phyloP scores from a whole-genome alignment of 2,797 vertebrate genomes.

The Lacerta bilineata region DNA sequence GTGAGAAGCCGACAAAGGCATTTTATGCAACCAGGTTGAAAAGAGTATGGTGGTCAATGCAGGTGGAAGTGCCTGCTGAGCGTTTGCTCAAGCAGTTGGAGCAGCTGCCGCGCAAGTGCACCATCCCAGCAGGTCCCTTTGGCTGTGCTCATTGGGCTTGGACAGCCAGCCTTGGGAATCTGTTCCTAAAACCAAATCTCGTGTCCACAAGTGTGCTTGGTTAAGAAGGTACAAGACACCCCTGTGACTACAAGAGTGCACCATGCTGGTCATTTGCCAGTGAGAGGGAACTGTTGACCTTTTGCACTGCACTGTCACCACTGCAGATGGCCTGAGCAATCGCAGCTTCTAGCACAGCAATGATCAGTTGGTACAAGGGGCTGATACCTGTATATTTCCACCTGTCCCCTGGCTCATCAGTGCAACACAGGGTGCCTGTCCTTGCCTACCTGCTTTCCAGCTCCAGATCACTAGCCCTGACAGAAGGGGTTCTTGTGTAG shows the following conservation, averaged over 20 bases:
- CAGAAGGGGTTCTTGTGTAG: background rate
- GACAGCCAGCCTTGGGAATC: background rate
- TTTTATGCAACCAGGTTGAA: accelerated
- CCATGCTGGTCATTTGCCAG: background rate
- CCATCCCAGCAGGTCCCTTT: background rate
- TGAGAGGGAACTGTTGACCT: background rate
- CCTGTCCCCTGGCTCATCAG: background rate
- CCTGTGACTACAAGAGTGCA: background rate
- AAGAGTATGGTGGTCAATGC: accelerated
- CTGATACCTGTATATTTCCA: no score
- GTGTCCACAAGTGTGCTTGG: background rate
- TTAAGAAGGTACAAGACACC: background rate
- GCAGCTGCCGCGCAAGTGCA: background rate
- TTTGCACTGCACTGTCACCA: background rate
- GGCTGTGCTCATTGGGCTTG: background rate
- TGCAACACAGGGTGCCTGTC: background rate
- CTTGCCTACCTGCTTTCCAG: no score
- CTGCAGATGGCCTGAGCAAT: background rate
- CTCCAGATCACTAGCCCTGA: background rate
- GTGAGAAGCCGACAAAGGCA: slow-evolving; percentile 72
- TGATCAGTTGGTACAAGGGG: background rate
- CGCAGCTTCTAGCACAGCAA: background rate
- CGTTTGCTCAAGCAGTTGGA: no score
- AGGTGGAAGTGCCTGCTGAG: no score
- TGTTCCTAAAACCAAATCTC: background rate